A percentile compares a stretch with the other conserved stretches of the same genome.
Conservation (phyloP, 2,113 vertebrate genomes). For the Equus przewalskii region DNA sequence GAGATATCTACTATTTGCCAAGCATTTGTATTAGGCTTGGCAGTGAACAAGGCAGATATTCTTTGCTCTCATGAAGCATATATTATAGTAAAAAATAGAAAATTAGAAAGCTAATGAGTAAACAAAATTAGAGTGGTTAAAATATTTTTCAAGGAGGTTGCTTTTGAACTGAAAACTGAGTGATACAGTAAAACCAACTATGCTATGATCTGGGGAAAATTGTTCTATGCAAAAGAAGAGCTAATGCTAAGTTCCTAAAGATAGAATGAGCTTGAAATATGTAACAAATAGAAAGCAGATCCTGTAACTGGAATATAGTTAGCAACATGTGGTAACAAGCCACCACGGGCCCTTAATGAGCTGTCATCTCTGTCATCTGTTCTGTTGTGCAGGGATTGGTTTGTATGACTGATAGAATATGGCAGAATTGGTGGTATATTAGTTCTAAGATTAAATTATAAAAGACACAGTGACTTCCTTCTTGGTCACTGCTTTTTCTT, state of each 20-base stretch:
- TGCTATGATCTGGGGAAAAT: not conserved
- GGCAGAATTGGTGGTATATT: not conserved
- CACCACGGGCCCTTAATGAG: not conserved
- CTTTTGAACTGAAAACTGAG: not conserved
- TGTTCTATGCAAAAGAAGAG: not conserved
- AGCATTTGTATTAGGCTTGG: not conserved
- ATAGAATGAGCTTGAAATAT: not conserved
- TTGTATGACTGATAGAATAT: not conserved
- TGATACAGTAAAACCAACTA: not conserved
- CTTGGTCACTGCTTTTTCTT: not conserved
- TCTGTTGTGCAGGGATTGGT: fast-evolving
- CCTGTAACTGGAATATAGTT: fast-evolving
- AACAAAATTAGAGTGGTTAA: not conserved
- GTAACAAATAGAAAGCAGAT: not conserved
- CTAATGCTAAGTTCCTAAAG: not conserved
- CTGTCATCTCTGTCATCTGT: too few species aligned
- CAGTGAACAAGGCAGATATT: not conserved
- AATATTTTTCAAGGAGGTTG: not conserved
- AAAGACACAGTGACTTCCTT: not conserved
- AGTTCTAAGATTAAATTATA: not conserved
- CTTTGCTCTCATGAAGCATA: not conserved
- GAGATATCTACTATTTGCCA: not conserved
- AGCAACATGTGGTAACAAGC: too few species aligned
- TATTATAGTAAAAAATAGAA: not conserved
- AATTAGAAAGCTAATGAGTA: not conserved